Percentiles rank a stretch among this genome's conserved stretches.
These are phyloP conservation scores for Apeltes quadracus DNA, from an alignment of 2,113 vertebrate species.

Conservation along the genomic window DNA sequence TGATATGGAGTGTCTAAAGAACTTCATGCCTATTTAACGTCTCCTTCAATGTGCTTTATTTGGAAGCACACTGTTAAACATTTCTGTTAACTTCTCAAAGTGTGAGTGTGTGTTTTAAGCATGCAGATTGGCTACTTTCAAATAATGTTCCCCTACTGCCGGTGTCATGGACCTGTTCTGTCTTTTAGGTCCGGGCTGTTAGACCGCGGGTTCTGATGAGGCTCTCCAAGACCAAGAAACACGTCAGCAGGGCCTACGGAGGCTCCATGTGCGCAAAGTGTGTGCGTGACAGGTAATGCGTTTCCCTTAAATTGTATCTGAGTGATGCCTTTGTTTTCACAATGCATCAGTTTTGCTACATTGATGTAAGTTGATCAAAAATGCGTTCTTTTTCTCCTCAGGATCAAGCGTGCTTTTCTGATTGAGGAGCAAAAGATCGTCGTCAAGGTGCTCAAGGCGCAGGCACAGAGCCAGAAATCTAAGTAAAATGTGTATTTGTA, in stretches of 20 bases:
- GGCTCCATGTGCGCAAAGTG: conserved; percentile 99
- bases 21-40: neutral
- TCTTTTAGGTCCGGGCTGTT: conserved; percentile 89
- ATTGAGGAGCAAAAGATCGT: conserved; percentile 99
- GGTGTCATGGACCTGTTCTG: neutral
- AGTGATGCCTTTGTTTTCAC: neutral
- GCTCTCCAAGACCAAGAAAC: conserved; percentile 98
- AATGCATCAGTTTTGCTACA: neutral
- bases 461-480: conserved; percentile 98
- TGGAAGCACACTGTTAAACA: neutral
- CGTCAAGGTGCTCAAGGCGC: conserved; percentile 98
- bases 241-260: conserved; percentile 96
- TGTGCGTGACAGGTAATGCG: conserved; percentile 92
- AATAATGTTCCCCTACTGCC: neutral
- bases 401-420: conserved; percentile 98
- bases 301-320: neutral
- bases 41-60: neutral
- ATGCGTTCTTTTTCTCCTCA: conserved; percentile 50
- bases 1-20: neutral
- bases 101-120: too few species aligned
- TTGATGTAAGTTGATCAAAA: neutral
- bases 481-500: conserved; percentile 88
- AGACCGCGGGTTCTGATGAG: conserved; percentile 98
- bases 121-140: too few species aligned
- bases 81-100: neutral